These are phyloP conservation scores for Platycheirus albimanus DNA, from an alignment of 2,888 invertebrate species.

Conservation along the genomic window DNA sequence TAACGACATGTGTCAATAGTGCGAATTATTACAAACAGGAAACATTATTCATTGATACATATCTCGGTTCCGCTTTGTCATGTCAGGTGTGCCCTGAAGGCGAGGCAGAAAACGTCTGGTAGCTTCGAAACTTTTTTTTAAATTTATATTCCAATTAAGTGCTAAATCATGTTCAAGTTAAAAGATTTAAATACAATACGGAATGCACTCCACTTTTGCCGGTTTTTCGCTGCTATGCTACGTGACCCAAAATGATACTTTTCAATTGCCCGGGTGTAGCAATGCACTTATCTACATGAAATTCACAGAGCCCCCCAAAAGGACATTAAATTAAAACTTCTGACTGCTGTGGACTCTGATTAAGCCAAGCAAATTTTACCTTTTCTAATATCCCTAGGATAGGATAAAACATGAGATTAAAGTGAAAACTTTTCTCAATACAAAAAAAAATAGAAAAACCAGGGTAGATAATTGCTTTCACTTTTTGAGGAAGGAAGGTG, in stretches of 20 bases:
- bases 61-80: conserved; percentile 65
- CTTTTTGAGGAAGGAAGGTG: no score
- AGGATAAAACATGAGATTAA: no score
- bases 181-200: conserved; percentile 54
- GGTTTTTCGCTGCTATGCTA: conserved; percentile 59
- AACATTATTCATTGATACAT: conserved; percentile 71
- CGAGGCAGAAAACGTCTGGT: conserved; percentile 8
- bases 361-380: conserved; percentile 20
- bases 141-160: conserved; percentile 58
- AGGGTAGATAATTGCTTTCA: no score
- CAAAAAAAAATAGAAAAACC: no score
- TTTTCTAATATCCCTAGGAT: conserved; percentile 17
- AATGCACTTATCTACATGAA: conserved; percentile 41
- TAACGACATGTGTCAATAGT: background rate
- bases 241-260: conserved; percentile 57
- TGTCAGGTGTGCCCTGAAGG: conserved; percentile 41
- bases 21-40: conserved; percentile 33
- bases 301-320: conserved; percentile 24
- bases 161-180: conserved; percentile 71
- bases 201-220: conserved; percentile 24
- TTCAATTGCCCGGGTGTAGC: conserved; percentile 49
- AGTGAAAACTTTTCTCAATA: no score
- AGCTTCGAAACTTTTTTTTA: conserved; percentile 44
- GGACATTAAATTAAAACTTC: conserved; percentile 65
- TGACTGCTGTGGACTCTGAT: conserved; percentile 1